Evolutionary conservation across 2,797 vertebrate genomes (phyloP), one percentile per base, ranked within the genome.

Genomic region (Scyliorhinus canicula): DNA sequence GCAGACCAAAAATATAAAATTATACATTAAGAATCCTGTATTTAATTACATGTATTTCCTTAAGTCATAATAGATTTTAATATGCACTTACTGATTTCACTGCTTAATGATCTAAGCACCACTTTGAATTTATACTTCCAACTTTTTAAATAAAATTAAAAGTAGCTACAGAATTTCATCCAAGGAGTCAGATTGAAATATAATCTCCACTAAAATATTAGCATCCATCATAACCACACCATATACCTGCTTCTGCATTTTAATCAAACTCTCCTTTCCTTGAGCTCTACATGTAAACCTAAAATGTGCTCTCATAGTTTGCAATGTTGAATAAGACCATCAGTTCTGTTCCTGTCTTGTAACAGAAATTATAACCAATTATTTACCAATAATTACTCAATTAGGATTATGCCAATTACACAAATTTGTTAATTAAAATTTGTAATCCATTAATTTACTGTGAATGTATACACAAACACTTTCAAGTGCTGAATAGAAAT

Each of bases 401-500:
- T 94, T 94, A 71, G 67, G 93, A 94, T 74, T 71, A 94, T 94
- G 67, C 65, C 93, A 93, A 71, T 93, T 93, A 94, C 93, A 91
- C 57, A 91, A 91, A 91, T 65, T 21, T 91, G 57, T 65, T 74
- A 94, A 94, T 94, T 50, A 94, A 71, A 94, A 71, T 52, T 19
- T 69, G 93, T 71, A 74, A 94, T 71, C 26, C 47, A 71, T 50
- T 94, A 94, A 94, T 94, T 69, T 94, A 50, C 50, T 94, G 93
- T 91, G 65, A 94, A 71, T 52, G 93, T 71, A 50, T 16, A 94
- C 55, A 71, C 67, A 94, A 69, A 69, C n/a, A 94, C 28, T 74
- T 55, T 71, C 67, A 94, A 35, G 12, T 71, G 16, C 44, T 93
- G 63, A 93, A 71, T 50, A 50, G 93, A 93, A 93, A 71, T 50